Base-by-base conservation (phyloP, 2,797 vertebrate genomes). In the Myotis pilosus region DNA sequence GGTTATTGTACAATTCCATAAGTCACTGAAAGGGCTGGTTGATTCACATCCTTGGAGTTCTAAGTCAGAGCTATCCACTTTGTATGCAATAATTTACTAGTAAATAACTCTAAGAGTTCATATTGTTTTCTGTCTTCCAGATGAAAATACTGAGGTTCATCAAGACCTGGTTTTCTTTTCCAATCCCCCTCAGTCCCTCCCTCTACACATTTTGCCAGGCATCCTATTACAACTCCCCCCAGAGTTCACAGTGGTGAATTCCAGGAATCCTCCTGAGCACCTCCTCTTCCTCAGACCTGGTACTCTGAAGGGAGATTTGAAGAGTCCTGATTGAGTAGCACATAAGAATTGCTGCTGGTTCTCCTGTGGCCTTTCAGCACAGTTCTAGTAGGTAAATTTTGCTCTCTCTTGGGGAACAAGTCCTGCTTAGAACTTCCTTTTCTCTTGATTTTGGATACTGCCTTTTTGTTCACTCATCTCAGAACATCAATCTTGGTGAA, bases 91-190 rank as follows among this genome's bases (percentile, higher is more conserved):
- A 51, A 85, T 93, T 84, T 49, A 47, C 47, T 47, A 47, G 47
- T 47, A 28, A 81, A 19, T 62, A 85, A 71, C 9, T 23, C 25
- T 55, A 20, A 51, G 22, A 69, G 20, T 51, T 76, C 55, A 41
- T 38, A 72, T 49, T 17, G n/a, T 91, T 86, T 91, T 71, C 86
- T 94, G 13, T 41, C 74, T 82, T 89, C 19, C 36, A 91, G 66
- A 66, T 72, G 68, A 79, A 60, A n/a, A 38, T 38, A 22, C 3
- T n/a, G 62, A 85, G 13, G 51, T 82, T 78, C 16, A n/a, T 17
- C 22, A 68, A n/a, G 38, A 84, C 16, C 60, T 64, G 3, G 38
- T 78, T 33, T 89, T 75, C 83, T 51, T 53, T 17, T 36, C 16
- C 17, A 47, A 1, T 44, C 3, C 28, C 2, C 0, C 8, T 3